Percentiles rank a stretch among this genome's conserved stretches.
Evolutionary conservation across 2,113 vertebrate genomes (phyloP).

Genomic region (Siphamia tubifer): DNA sequence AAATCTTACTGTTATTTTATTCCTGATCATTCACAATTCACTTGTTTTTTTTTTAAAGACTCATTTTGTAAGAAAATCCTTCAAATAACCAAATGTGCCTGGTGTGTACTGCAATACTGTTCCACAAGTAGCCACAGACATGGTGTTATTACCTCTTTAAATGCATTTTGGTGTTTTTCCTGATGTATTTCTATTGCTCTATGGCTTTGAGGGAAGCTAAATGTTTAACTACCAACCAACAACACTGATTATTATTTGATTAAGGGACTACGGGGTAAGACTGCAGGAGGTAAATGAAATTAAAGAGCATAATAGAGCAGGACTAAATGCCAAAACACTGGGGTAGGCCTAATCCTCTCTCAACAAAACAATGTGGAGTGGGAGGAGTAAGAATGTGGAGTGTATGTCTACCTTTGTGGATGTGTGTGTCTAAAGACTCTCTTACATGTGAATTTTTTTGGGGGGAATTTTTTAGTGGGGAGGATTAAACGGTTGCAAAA

Average conservation of each 20-base stretch:
- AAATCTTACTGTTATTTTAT: background rate
- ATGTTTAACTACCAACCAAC: constrained; percentile 53
- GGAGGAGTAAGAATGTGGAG: background rate
- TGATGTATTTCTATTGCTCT: constrained; percentile 26
- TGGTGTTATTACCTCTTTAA: background rate
- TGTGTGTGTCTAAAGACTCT: no score
- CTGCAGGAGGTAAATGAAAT: constrained; percentile 54
- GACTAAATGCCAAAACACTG: constrained; percentile 55
- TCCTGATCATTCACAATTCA: background rate
- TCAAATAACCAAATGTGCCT: constrained; percentile 8
- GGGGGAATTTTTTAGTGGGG: background rate
- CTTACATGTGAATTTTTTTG: no score
- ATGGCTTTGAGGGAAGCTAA: constrained; percentile 29
- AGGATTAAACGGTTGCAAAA: no score
- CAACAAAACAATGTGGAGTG: background rate
- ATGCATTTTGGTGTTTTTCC: background rate
- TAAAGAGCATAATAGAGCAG: constrained; percentile 62
- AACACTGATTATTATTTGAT: constrained; percentile 63
- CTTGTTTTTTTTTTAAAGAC: background rate
- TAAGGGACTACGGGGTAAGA: constrained; percentile 12
- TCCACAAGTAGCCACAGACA: constrained; percentile 5
- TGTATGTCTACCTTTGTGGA: background rate
- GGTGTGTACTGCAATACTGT: no score
- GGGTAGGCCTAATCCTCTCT: background rate
- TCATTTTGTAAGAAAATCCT: constrained; percentile 11